phyloP scores from a whole-genome alignment of 2,888 invertebrate species.

The Macroteleia sp. region DNA sequence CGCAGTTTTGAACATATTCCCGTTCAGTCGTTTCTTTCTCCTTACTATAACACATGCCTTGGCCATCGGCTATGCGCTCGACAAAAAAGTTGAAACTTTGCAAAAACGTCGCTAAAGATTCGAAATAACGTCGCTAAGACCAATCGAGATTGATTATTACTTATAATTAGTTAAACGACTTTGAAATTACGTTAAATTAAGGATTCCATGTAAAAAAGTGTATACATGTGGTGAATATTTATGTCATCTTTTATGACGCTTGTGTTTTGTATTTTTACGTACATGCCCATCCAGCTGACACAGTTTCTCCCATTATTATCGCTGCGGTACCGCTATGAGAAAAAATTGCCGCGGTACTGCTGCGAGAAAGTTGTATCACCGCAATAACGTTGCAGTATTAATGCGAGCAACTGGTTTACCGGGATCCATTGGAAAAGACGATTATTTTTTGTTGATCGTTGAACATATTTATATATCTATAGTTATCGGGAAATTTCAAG shows the following conservation, averaged over 20 bases:
- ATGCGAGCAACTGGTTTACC: too few species aligned
- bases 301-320: too few species aligned
- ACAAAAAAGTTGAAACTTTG: neutral
- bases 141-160: too few species aligned
- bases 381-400: too few species aligned
- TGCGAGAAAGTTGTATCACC: too few species aligned
- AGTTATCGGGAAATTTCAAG: conserved; percentile 10
- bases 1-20: conserved; percentile 1
- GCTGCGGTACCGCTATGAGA: too few species aligned
- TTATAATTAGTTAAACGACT: too few species aligned
- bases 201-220: neutral
- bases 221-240: too few species aligned
- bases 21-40: conserved; percentile 11
- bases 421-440: conserved; percentile 15
- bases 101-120: conserved; percentile 1
- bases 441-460: conserved; percentile 29
- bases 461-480: conserved; percentile 22
- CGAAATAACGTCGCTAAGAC: conserved; percentile 18
- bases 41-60: conserved; percentile 38
- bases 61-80: conserved; percentile 28
- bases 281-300: too few species aligned
- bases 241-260: too few species aligned
- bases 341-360: too few species aligned
- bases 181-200: neutral
- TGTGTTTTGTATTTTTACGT: too few species aligned